A percentile compares a stretch with the other conserved stretches of the same genome.
These are phyloP conservation scores for Napeogenes inachia DNA, from an alignment of 2,888 invertebrate genomes.

Conservation along the genomic window DNA sequence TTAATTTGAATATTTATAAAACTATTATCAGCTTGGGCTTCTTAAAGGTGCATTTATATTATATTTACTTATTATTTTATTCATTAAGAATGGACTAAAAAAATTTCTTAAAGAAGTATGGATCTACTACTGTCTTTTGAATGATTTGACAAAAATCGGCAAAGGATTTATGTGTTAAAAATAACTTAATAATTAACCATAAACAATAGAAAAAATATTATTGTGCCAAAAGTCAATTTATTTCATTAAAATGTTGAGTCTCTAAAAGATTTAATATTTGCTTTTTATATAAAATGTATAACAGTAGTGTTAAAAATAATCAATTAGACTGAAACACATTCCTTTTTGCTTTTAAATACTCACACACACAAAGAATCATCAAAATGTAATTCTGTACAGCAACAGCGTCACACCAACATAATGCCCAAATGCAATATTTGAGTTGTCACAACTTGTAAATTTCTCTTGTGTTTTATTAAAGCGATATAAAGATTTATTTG, in stretches of 20 bases:
- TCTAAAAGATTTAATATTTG: too few species aligned
- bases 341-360: conserved; percentile 22
- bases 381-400: conserved; percentile 10
- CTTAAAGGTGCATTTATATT: conserved; percentile 26
- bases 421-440: conserved; percentile 22
- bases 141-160: neutral
- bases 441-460: conserved; percentile 16
- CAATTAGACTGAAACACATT: conserved; percentile 28
- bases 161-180: neutral
- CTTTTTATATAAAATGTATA: too few species aligned
- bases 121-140: neutral
- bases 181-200: neutral
- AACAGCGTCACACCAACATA: conserved; percentile 1
- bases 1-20: conserved; percentile 17
- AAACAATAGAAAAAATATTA: neutral
- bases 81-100: neutral
- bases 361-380: conserved; percentile 9
- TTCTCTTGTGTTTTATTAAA: conserved; percentile 24
- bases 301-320: conserved; percentile 7
- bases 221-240: conserved; percentile 3
- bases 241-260: neutral
- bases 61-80: conserved; percentile 4
- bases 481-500: conserved; percentile 31
- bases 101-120: neutral
- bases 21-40: conserved; percentile 22